Conservation (phyloP, 1,140 invertebrate species). For the Bombus consobrinus region DNA sequence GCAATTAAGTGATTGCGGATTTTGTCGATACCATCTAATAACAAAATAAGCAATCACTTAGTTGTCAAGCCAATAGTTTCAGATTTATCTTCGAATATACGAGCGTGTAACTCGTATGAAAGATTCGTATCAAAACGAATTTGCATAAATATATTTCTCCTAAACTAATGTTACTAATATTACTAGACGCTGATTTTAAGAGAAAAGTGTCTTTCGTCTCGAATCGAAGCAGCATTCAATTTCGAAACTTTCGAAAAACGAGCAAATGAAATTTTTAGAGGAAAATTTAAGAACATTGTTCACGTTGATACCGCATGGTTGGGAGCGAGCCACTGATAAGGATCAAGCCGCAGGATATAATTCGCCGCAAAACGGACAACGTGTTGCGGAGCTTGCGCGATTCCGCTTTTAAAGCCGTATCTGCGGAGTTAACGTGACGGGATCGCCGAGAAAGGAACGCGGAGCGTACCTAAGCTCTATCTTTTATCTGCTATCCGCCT, state of each 20-base stretch:
- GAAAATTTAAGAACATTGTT: neutral
- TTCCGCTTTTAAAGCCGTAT: constrained; percentile 26
- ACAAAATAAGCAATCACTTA: no score
- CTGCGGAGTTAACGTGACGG: constrained; percentile 28
- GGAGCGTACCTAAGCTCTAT: neutral
- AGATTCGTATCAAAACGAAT: no score
- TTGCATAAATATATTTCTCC: no score
- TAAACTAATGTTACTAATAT: no score
- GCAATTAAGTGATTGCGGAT: no score
- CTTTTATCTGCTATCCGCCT: constrained; percentile 27
- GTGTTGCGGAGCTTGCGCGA: constrained; percentile 21
- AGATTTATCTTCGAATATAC: no score
- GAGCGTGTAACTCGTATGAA: no score
- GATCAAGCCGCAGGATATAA: constrained; percentile 33
- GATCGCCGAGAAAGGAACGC: constrained; percentile 29
- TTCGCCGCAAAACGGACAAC: constrained; percentile 30
- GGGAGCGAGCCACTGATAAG: neutral
- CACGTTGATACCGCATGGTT: neutral
- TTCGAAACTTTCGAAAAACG: neutral
- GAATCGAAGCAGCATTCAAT: neutral
- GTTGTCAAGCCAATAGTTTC: no score
- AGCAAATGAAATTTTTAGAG: neutral
- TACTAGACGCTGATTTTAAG: no score
- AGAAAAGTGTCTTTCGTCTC: no score
- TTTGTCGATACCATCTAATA: no score